phyloP scores from a whole-genome alignment of 1,140 invertebrate genomes.

The Harpegnathos saltator region DNA sequence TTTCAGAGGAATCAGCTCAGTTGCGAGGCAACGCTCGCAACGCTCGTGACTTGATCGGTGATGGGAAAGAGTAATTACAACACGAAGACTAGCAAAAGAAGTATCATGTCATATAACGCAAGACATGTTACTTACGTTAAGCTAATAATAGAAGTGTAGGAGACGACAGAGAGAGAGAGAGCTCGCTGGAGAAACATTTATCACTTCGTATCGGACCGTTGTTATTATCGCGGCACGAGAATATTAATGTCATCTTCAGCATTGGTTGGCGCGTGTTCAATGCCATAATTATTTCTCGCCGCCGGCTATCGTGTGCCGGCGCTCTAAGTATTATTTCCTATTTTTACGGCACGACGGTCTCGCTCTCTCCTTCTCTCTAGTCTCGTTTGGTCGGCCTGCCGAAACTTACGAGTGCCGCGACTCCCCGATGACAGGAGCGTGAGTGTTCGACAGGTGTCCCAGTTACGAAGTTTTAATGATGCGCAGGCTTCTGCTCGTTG shows the following conservation, averaged over 20 bases:
- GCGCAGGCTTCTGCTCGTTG: neutral
- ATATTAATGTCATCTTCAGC: neutral
- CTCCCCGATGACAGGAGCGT: neutral
- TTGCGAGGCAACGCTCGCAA: neutral
- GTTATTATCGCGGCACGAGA: neutral
- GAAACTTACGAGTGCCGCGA: conserved; percentile 16
- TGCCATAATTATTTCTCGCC: conserved; percentile 31
- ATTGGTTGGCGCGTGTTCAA: conserved; percentile 18
- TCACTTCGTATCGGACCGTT: neutral
- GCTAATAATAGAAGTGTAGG: neutral
- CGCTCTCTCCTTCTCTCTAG: too few relatives aligned
- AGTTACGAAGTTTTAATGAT: conserved; percentile 43
- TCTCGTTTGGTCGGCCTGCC: conserved; percentile 9
- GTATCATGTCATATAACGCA: neutral
- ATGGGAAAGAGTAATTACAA: neutral
- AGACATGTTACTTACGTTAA: neutral
- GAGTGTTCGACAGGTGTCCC: conserved; percentile 31
- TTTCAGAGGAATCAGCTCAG: neutral
- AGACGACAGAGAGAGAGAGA: too few relatives aligned
- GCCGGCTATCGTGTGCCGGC: neutral
- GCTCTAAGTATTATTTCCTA: conserved; percentile 36
- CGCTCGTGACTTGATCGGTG: neutral
- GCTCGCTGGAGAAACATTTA: neutral
- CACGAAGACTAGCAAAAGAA: too few relatives aligned
- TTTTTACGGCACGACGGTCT: conserved; percentile 29